Percentiles rank a stretch among this genome's conserved stretches.
Conservation (phyloP, 92 coral and sea anemone genomes). For the Zoanthus gigantus region DNA sequence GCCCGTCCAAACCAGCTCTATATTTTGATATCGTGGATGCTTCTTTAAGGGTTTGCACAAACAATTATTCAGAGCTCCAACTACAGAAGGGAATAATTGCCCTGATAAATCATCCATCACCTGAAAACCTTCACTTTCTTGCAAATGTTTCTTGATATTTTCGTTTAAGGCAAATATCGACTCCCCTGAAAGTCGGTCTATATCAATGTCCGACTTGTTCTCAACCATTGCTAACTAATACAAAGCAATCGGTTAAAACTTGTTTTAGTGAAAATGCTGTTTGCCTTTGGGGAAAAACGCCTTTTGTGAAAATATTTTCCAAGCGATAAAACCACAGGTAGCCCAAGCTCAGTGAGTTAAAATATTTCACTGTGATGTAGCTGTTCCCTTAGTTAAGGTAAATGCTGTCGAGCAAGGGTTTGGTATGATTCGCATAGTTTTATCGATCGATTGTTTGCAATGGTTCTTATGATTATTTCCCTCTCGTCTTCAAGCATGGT, state of each 20-base stretch:
- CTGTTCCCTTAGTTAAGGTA: no score
- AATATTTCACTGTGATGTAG: no score
- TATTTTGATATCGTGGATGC: slow-evolving; percentile 47
- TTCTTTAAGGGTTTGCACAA: slow-evolving; percentile 53
- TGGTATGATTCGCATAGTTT: no score
- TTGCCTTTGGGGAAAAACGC: neutral
- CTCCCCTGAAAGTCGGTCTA: slow-evolving; percentile 48
- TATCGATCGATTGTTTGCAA: no score
- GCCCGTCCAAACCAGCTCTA: slow-evolving; percentile 59
- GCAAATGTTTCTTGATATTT: slow-evolving; percentile 44
- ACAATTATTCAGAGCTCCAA: slow-evolving; percentile 50
- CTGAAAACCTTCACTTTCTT: slow-evolving; percentile 33
- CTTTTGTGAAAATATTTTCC: no score
- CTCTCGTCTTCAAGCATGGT: no score
- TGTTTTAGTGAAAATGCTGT: neutral
- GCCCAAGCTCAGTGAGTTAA: no score
- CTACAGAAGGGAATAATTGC: slow-evolving; percentile 53
- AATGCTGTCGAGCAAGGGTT: no score
- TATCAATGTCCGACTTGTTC: neutral
- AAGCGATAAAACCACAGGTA: no score
- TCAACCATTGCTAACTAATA: neutral
- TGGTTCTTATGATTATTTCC: no score
- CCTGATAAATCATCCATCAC: slow-evolving; percentile 50
- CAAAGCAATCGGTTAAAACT: neutral
- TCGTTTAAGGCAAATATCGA: slow-evolving; percentile 43